Base-by-base conservation (phyloP, 2,888 invertebrate species). In the Eristalis arbustorum region DNA sequence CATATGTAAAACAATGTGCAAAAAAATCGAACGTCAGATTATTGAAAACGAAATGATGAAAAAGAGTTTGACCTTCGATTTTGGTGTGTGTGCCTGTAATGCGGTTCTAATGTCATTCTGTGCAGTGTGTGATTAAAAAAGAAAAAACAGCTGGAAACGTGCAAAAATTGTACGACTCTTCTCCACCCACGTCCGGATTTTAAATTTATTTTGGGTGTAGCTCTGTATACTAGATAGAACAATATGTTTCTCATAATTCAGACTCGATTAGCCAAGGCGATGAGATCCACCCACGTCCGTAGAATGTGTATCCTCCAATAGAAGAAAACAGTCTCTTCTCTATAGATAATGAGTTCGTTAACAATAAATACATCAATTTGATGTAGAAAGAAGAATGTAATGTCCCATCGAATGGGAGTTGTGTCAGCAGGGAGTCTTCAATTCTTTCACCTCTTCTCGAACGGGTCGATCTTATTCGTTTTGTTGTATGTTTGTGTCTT, bases 31-130 rank as follows among this genome's bases (percentile, higher is more conserved):
- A 87, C 8, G 34, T 31, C 31, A 31, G 13, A 67, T 14, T 25
- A 59, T 14, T 18, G 14, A 59, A 49, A n/a, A 23, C 4, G 31
- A 13, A 49, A 22, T 22, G 37, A 64, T 63, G 68, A 40, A 63
- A 83, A 74, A 40, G n/a, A n/a, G 49, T 61, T 76, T 82, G 82
- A 82, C 85, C 85, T 85, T 85, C 85, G 76, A 37, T 64, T 73
- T 59, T 64, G n/a, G 31, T 63, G 40, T 34, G 31, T 63, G 40
- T 34, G 63, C 13, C 23, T 23, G 28, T 76, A 68, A 66, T 63
- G 69, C 56, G 64, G 57, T 69, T 66, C 40, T 31, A 61, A 85
- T 82, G 85, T 73, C 64, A 74, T 31, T 25, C 22, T 57, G n/a
- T 28, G 56, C 56, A 71, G 28, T 34, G 14, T 56, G 25, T 68